A percentile compares a stretch with the other conserved stretches of the same genome.
These are phyloP conservation scores for Nephrotoma guestfalica DNA, from an alignment of 2,888 invertebrate species.

Conservation along the genomic window DNA sequence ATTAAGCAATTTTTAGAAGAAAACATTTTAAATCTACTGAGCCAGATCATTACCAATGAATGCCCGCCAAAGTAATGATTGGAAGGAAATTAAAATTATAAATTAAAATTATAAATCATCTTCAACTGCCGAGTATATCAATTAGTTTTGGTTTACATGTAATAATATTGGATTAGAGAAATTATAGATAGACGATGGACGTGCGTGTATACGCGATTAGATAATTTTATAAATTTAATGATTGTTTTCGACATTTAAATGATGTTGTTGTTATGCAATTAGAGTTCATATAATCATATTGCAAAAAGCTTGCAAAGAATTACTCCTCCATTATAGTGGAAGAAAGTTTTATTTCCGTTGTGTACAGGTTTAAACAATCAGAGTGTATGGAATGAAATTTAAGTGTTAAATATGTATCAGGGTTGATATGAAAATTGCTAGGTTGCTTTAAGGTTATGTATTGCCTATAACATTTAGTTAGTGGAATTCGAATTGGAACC, in stretches of 20 bases:
- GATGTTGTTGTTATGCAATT: too few species aligned
- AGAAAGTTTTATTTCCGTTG: too few species aligned
- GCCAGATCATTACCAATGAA: not conserved
- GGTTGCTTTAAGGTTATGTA: too few species aligned
- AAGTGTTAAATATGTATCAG: too few species aligned
- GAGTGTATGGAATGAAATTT: too few species aligned
- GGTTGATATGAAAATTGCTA: too few species aligned
- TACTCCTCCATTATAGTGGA: too few species aligned
- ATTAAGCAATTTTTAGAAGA: not conserved
- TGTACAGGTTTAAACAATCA: too few species aligned
- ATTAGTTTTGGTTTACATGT: not conserved
- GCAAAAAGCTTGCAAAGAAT: too few species aligned
- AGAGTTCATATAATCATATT: too few species aligned
- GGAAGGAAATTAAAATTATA: not conserved
- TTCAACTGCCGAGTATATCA: not conserved
- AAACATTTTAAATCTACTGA: not conserved
- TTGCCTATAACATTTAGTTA: too few species aligned
- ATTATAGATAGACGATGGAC: not conserved
- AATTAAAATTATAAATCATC: not conserved
- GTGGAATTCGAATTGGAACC: too few species aligned
- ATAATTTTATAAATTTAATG: not conserved
- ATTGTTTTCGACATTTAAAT: not conserved
- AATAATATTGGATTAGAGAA: not conserved
- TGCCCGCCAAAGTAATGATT: not conserved
- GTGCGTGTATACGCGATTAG: not conserved